phyloP scores from a whole-genome alignment of 2,797 vertebrate species.

The Sebastolobus altivelis region DNA sequence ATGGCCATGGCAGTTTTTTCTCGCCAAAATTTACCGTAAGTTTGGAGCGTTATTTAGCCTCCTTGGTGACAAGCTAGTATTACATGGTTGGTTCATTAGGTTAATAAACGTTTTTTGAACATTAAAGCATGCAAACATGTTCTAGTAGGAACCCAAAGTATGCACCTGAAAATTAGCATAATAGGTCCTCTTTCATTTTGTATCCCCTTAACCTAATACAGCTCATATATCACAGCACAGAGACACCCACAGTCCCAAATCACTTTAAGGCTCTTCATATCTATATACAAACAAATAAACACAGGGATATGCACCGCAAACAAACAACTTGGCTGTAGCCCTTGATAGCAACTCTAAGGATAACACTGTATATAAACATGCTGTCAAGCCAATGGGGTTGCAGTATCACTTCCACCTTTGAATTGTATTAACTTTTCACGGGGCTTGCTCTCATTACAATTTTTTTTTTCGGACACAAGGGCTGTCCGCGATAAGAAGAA shows the following conservation, averaged over 20 bases:
- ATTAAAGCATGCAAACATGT: not conserved
- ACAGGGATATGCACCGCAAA: not conserved
- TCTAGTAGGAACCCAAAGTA: not conserved
- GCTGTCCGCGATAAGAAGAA: not conserved
- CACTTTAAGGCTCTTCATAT: not conserved
- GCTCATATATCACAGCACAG: too few relatives aligned
- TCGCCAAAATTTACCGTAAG: accelerated
- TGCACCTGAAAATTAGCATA: not conserved
- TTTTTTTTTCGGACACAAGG: not conserved
- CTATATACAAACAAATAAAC: not conserved
- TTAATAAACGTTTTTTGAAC: not conserved
- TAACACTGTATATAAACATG: slow-evolving; percentile 12
- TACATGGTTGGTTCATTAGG: not conserved
- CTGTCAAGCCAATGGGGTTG: not conserved
- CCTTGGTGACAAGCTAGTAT: not conserved
- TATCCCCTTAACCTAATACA: not conserved
- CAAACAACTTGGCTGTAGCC: not conserved
- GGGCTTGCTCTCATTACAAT: not conserved
- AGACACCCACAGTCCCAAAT: not conserved
- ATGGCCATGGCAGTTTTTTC: accelerated
- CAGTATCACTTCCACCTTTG: not conserved
- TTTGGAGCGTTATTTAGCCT: too few relatives aligned
- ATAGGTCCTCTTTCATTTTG: not conserved
- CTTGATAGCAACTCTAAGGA: not conserved
- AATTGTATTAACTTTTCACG: slow-evolving; percentile 8